Evolutionary conservation across 1,140 invertebrate genomes (phyloP), one percentile per base, ranked within the genome.

Genomic region (Lysiphlebus fabarum): DNA sequence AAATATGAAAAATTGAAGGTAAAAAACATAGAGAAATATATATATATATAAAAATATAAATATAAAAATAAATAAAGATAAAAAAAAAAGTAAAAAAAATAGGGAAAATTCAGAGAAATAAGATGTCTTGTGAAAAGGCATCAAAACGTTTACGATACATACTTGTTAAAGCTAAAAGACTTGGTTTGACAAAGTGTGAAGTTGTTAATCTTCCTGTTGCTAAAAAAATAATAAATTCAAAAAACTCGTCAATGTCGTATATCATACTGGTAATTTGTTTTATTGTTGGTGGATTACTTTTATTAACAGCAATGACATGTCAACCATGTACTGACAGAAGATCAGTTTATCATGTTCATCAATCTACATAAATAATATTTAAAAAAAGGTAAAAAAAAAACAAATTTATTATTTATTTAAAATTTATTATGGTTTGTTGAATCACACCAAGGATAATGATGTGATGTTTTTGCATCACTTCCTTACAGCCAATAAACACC

Each of bases 81-180:
- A 26, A 26, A 26, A 26, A 17, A 17, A 9, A 11, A n/a, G n/a
- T n/a, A n/a, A 11, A n/a, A n/a, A n/a, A 50, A 37, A 34, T n/a
- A 50, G 48, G 34, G 36, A 50, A n/a, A 50, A 50, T n/a, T 50
- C 37, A 36, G 34, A n/a, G 14, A n/a, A 50, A 36, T 11, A 54
- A 17, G 5, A 73, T 68, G 71, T 70, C 70, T 47, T 72, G 68
- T 48, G 71, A 73, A 49, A 73, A 71, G 59, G 70, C 71, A 17
- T 71, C 71, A 4, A 62, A 70, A 26, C 68, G 70, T 26, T 61
- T 73, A 12, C 65, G 65, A 38, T 64, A 56, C 44, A 56, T 73
- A 48, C 65, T 73, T 40, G 42, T 51, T 43, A 73, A 68, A 57
- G 65, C 71, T 7, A 72, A 58, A 49, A 63, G 70, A 33, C 54